Base-by-base conservation (phyloP, 1,140 invertebrate genomes). In the Cepaea nemoralis region DNA sequence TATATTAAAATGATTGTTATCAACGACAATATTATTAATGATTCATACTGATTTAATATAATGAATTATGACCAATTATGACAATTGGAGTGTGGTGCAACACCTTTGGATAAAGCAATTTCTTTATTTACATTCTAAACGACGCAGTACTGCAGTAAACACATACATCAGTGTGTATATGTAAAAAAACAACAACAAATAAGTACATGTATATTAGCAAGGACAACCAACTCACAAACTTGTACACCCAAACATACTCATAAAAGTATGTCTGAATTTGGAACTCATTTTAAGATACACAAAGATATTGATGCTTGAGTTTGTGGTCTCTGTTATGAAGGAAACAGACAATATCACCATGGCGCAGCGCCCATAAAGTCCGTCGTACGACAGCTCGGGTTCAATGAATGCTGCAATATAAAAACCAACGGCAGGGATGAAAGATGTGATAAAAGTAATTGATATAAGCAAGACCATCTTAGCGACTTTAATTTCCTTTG, bases 261-360 rank as follows among this genome's bases (percentile, higher is more conserved):
- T 5, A 16, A 73, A 73, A 27, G 70, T 73, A 1, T 42, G 1
- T n/a, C 70, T 5, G 24, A 22, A 73, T 12, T 42, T 37, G 39
- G 35, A 42, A 40, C 39, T 73, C 70, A 73, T 73, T 1, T 22
- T 39, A 73, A 39, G 8, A 42, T 73, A 73, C 1, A 73, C 37
- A 40, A 73, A 6, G 27, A 73, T 40, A 24, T 73, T 73, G 33
- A 42, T 27, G 14, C 70, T 42, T 1, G 70, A 73, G 39, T 73
- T 73, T 2, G 42, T 37, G 35, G 70, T 39, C 27, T 73, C 70
- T 40, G 39, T 40, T n/a, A 42, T 40, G 27, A 40, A 40, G 1
- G 70, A 39, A 3, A 73, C 70, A 14, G 33, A 40, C 6, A 39
- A 31, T 8, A 19, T 40, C 33, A 73, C 39, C 24, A 40, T 8